Evolutionary conservation across 2,888 invertebrate species (phyloP).

Genomic region (Neuroscelio doddi): DNA sequence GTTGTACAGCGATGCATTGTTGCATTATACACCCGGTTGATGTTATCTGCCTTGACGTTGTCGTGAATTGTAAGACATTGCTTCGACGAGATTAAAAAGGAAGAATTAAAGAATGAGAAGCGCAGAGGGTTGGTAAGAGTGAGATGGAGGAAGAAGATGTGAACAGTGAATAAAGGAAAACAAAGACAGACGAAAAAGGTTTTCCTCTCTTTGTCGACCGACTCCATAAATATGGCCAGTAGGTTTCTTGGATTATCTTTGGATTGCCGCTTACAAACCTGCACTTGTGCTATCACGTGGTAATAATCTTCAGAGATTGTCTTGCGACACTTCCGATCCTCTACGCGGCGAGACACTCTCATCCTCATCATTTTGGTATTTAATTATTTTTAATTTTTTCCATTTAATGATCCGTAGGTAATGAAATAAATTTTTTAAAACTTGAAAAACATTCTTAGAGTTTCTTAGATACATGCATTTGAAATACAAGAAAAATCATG

Average conservation of each 20-base stretch:
- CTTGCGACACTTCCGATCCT: slow-evolving; percentile 24
- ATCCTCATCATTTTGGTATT: background rate
- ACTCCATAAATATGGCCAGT: slow-evolving; percentile 52
- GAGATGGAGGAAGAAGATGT: slow-evolving; percentile 7
- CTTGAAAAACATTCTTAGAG: too few relatives aligned
- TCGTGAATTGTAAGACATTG: slow-evolving; percentile 67
- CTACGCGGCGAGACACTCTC: slow-evolving; percentile 1
- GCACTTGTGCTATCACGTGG: slow-evolving; percentile 40
- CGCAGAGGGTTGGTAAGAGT: slow-evolving; percentile 27
- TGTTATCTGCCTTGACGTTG: slow-evolving; percentile 67
- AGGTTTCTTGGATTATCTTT: slow-evolving; percentile 51
- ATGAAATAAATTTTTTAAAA: too few relatives aligned
- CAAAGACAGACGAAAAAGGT: slow-evolving; percentile 4
- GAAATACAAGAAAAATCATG: too few relatives aligned
- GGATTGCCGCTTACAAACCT: slow-evolving; percentile 51
- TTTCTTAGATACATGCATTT: too few relatives aligned
- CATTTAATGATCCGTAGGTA: too few relatives aligned
- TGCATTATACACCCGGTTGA: slow-evolving; percentile 59
- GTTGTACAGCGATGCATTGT: too few relatives aligned
- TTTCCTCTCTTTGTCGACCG: slow-evolving; percentile 34
- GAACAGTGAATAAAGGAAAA: slow-evolving; percentile 21
- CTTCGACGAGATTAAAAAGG: slow-evolving; percentile 52
- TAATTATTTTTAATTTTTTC: too few relatives aligned
- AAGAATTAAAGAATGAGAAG: slow-evolving; percentile 27
- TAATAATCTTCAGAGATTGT: slow-evolving; percentile 45